Conservation (phyloP, 2,888 invertebrate species). For the Trachelus stipa region DNA sequence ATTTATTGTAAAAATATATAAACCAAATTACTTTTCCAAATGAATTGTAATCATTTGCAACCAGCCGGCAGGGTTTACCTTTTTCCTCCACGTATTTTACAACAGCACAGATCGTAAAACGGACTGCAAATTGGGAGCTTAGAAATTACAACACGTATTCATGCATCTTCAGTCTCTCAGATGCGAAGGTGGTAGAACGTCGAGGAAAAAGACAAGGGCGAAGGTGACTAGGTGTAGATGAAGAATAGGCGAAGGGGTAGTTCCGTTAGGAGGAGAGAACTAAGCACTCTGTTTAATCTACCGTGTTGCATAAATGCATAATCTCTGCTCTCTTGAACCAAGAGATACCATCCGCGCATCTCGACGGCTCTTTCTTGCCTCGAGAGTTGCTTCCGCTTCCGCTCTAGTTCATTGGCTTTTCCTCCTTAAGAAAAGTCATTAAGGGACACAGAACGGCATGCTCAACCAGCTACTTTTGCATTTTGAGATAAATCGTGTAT, state of each 20-base stretch:
- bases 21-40: too few species aligned
- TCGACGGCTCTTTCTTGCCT: constrained; percentile 17
- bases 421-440: constrained; percentile 20
- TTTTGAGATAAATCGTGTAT: neutral
- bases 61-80: too few species aligned
- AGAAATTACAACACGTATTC: constrained; percentile 31
- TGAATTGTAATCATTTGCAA: too few species aligned
- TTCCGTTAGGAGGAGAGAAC: constrained; percentile 14
- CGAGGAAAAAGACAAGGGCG: neutral
- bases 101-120: constrained; percentile 26
- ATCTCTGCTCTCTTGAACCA: constrained; percentile 35
- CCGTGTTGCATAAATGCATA: constrained; percentile 57
- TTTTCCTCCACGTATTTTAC: too few species aligned
- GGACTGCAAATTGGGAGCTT: constrained; percentile 29
- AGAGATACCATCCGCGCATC: constrained; percentile 25
- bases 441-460: neutral
- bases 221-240: neutral
- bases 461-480: neutral
- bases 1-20: too few species aligned
- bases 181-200: neutral
- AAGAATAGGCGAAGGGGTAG: neutral
- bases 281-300: constrained; percentile 52
- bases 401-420: constrained; percentile 19
- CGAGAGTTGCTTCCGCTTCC: constrained; percentile 30
- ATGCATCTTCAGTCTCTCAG: constrained; percentile 9